Evolutionary conservation across 2,113 vertebrate species (phyloP).

Genomic region (Pachycephala philippinensis): DNA sequence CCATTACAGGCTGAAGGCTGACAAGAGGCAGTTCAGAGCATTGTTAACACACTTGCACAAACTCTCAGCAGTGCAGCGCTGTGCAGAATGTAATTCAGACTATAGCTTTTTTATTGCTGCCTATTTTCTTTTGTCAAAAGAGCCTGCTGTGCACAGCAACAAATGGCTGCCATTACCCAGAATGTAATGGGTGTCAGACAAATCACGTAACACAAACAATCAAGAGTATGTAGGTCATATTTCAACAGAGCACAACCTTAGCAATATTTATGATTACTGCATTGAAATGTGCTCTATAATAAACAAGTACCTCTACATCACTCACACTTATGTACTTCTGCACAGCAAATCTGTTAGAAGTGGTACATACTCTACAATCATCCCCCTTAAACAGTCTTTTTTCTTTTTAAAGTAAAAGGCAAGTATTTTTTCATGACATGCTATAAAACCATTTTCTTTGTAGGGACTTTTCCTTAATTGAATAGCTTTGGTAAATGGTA

Average conservation of each 20-base stretch:
- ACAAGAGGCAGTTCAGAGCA: constrained; percentile 95
- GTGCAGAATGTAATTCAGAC: constrained; percentile 85
- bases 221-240: constrained; percentile 84
- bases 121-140: constrained; percentile 88
- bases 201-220: constrained; percentile 84
- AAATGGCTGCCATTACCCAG: constrained; percentile 93
- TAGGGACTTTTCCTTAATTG: constrained; percentile 67
- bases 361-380: constrained; percentile 65
- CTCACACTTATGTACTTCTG: constrained; percentile 77
- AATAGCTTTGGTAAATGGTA: constrained; percentile 51
- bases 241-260: constrained; percentile 82
- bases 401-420: constrained; percentile 66
- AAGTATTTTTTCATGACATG: constrained; percentile 53
- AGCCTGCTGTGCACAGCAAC: constrained; percentile 85
- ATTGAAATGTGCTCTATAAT: constrained; percentile 88
- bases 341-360: constrained; percentile 71
- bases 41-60: constrained; percentile 98
- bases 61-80: constrained; percentile 82
- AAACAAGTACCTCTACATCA: constrained; percentile 85
- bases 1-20: constrained; percentile 91
- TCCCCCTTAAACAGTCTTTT: constrained; percentile 54
- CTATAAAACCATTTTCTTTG: constrained; percentile 57
- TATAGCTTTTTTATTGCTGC: constrained; percentile 84
- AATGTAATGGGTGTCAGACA: constrained; percentile 88
- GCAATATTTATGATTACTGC: constrained; percentile 86